A percentile compares a stretch with the other conserved stretches of the same genome.
Conservation (phyloP, 2,797 vertebrate genomes). For the Periophthalmus magnuspinnatus region DNA sequence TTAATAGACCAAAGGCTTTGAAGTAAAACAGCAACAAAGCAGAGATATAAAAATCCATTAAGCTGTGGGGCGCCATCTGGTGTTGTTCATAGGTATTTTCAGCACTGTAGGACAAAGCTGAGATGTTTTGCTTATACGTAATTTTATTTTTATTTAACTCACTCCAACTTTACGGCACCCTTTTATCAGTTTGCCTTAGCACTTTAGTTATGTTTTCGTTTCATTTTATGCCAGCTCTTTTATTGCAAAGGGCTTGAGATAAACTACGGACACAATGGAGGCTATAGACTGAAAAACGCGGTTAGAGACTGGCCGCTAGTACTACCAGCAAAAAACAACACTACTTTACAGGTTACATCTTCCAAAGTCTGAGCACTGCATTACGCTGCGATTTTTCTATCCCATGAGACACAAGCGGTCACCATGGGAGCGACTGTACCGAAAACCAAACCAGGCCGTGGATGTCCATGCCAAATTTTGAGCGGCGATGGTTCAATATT, state of each 20-base stretch:
- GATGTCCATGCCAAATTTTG: slow-evolving; percentile 56
- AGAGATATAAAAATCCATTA: slow-evolving; percentile 22
- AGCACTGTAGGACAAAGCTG: slow-evolving; percentile 28
- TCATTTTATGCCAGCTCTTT: neutral
- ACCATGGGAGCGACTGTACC: slow-evolving; percentile 45
- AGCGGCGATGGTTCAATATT: slow-evolving; percentile 49
- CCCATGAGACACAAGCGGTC: slow-evolving; percentile 14
- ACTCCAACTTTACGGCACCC: slow-evolving; percentile 33
- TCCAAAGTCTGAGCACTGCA: slow-evolving; percentile 29
- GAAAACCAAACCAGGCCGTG: slow-evolving; percentile 38
- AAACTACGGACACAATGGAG: slow-evolving; percentile 45
- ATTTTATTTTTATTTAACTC: slow-evolving; percentile 22
- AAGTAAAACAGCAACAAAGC: slow-evolving; percentile 9
- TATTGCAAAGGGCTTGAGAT: slow-evolving; percentile 55
- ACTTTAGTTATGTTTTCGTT: slow-evolving; percentile 64
- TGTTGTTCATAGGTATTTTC: slow-evolving; percentile 32
- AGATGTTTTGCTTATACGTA: slow-evolving; percentile 39
- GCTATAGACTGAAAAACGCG: slow-evolving; percentile 21
- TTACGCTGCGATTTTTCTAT: slow-evolving; percentile 11
- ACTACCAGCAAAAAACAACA: slow-evolving; percentile 39
- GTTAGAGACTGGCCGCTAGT: too few species aligned
- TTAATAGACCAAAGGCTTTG: neutral
- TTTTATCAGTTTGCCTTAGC: slow-evolving; percentile 67
- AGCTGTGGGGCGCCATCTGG: slow-evolving; percentile 54
- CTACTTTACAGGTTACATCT: slow-evolving; percentile 18